Evolutionary conservation across 92 coral and sea anemone species (phyloP).

Genomic region (Palythoa heliodiscus): DNA sequence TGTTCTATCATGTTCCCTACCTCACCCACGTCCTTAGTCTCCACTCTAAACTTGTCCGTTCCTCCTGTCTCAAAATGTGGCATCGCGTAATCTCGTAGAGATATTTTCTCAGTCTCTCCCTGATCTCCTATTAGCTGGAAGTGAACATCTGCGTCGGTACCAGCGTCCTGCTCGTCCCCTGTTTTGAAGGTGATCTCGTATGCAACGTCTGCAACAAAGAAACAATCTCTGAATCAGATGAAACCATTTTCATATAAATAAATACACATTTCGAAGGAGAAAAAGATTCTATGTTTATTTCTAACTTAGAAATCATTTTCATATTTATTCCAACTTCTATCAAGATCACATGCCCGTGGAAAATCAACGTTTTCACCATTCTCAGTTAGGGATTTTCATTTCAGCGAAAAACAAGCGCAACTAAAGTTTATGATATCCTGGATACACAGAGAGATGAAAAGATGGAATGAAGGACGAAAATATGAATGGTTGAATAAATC

Average conservation of each 20-base stretch:
- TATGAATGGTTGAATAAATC: not conserved
- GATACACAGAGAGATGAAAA: not conserved
- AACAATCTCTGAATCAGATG: not conserved
- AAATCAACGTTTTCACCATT: too few relatives aligned
- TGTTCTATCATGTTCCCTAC: too few relatives aligned
- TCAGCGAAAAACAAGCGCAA: too few relatives aligned
- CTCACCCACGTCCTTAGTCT: conserved; percentile 86
- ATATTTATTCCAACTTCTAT: too few relatives aligned
- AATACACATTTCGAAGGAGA: too few relatives aligned
- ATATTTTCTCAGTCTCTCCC: conserved; percentile 84
- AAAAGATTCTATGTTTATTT: too few relatives aligned
- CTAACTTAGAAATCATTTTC: not conserved
- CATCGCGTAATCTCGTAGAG: conserved; percentile 77
- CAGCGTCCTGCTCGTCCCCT: conserved; percentile 79
- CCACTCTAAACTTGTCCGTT: conserved; percentile 83
- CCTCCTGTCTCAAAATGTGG: conserved; percentile 68
- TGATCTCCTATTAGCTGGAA: conserved; percentile 91
- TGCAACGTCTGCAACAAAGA: conserved; percentile 64
- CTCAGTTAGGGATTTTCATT: too few relatives aligned
- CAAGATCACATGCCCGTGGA: too few relatives aligned
- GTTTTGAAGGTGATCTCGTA: conserved; percentile 84
- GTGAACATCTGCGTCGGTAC: conserved; percentile 91
- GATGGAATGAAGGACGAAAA: not conserved
- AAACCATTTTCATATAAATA: not conserved
- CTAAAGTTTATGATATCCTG: too few relatives aligned